Evolutionary conservation across 2,888 invertebrate species (phyloP).

Genomic region (Polydrusus pterygomalis): DNA sequence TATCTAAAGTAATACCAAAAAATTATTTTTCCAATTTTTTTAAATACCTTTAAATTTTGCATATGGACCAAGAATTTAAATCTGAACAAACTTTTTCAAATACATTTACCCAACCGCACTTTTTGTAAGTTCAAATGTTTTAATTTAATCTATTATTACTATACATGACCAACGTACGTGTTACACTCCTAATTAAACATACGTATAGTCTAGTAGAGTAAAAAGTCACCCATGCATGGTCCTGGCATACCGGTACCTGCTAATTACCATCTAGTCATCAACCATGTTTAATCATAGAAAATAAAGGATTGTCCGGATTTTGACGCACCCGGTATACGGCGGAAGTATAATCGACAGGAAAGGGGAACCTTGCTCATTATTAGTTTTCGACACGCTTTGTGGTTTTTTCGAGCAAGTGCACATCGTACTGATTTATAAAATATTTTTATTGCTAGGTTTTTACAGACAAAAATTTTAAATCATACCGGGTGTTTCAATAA

Average conservation of each 20-base stretch:
- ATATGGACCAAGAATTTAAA: too few relatives aligned
- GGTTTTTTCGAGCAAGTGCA: slow-evolving; percentile 49
- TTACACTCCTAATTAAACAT: neutral
- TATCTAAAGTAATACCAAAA: too few relatives aligned
- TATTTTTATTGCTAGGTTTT: neutral
- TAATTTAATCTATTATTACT: too few relatives aligned
- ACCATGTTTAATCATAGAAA: slow-evolving; percentile 28
- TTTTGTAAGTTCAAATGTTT: too few relatives aligned
- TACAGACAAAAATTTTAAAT: too few relatives aligned
- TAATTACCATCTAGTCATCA: slow-evolving; percentile 6
- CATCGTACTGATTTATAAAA: slow-evolving; percentile 34
- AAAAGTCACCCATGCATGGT: neutral
- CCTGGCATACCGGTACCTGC: neutral
- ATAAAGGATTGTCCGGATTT: slow-evolving; percentile 50
- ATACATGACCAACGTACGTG: neutral
- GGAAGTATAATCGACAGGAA: slow-evolving; percentile 48
- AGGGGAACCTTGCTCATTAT: slow-evolving; percentile 47
- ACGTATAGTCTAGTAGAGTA: neutral
- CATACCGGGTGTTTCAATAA: too few relatives aligned
- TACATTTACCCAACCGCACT: too few relatives aligned
- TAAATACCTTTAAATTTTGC: too few relatives aligned
- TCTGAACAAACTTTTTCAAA: too few relatives aligned
- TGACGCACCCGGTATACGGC: slow-evolving; percentile 50
- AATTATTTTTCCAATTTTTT: too few relatives aligned
- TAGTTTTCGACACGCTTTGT: slow-evolving; percentile 44